Conservation (phyloP, 2,113 vertebrate genomes). For the Apeltes quadracus region DNA sequence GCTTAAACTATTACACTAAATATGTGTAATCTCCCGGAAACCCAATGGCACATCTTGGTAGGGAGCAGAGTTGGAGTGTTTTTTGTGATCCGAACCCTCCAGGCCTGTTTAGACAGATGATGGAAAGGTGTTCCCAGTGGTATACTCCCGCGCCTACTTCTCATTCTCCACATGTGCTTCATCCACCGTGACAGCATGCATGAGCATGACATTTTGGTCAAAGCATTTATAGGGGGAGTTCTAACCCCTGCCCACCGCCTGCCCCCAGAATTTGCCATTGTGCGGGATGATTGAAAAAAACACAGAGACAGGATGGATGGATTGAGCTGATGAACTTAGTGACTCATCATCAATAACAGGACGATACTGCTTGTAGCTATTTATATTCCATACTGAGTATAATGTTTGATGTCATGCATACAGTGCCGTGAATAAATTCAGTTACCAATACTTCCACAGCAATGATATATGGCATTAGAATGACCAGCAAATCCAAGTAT, state of each 20-base stretch:
- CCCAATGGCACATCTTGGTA: constrained; percentile 43
- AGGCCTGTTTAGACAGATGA: constrained; percentile 77
- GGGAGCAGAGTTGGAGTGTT: constrained; percentile 49
- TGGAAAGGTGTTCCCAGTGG: constrained; percentile 77
- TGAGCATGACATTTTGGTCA: constrained; percentile 68
- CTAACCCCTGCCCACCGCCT: constrained; percentile 36
- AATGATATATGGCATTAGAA: background rate
- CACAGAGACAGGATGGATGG: constrained; percentile 16
- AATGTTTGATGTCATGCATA: background rate
- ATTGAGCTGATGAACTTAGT: constrained; percentile 41
- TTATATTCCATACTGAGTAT: background rate
- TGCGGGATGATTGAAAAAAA: constrained; percentile 51
- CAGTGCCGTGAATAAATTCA: background rate
- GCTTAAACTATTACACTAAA: constrained; percentile 64
- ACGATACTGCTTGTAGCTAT: constrained; percentile 22
- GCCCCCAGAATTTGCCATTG: constrained; percentile 35
- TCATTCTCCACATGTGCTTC: constrained; percentile 66
- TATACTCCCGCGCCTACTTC: constrained; percentile 67
- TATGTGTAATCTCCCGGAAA: constrained; percentile 70
- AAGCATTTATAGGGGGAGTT: constrained; percentile 63
- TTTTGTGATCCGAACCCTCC: constrained; percentile 70
- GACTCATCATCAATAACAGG: constrained; percentile 19
- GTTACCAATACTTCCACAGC: background rate
- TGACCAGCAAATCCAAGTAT: background rate
- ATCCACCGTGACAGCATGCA: constrained; percentile 62